Base-by-base conservation (phyloP, 2,888 invertebrate genomes). In the Allygus modestus region DNA sequence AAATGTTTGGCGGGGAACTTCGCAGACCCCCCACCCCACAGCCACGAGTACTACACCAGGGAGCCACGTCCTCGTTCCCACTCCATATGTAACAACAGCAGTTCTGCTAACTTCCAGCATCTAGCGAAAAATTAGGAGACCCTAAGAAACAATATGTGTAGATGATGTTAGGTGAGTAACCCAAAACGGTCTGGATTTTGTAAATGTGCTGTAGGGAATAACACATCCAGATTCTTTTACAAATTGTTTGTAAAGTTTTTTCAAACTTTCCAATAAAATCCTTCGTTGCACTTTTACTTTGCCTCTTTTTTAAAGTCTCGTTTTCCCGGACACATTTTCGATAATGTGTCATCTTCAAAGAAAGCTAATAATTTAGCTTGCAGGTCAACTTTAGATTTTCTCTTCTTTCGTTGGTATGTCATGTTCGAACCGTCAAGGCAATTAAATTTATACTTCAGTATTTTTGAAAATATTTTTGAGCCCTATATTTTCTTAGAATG, bases 291-390 rank as follows among this genome's bases (percentile, higher is more conserved):
- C 37, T 31, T 71, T 71, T n/a, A 71, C 26, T 20, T 23, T 23
- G 17, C 31, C 71, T 12, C n/a, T 23, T 17, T 31, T 31, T 71
- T 20, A 71, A 20, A 26, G 71, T 71, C 71, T 7, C 37, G 20
- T 71, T 71, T 71, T 15, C 71, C 71, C 9, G 71, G 71, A 4
- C n/a, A n/a, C n/a, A n/a, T n/a, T n/a, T n/a, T n/a, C n/a, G n/a
- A n/a, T n/a, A n/a, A n/a, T n/a, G n/a, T 37, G 23, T 71, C 31
- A 37, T 23, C 71, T 71, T 71, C 71, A 71, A 28, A 71, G 15
- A 71, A 71, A 37, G 5, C 11, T 37, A n/a, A n/a, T 65, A 28
- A n/a, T 65, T 23, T 20, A 20, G 15, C 65, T 23, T n/a, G n/a
- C 1, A 37, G 7, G 4, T 37, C 11, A 11, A 37, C 37, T 37